phyloP scores from a whole-genome alignment of 2,797 vertebrate species.

The Sus cebifrons region DNA sequence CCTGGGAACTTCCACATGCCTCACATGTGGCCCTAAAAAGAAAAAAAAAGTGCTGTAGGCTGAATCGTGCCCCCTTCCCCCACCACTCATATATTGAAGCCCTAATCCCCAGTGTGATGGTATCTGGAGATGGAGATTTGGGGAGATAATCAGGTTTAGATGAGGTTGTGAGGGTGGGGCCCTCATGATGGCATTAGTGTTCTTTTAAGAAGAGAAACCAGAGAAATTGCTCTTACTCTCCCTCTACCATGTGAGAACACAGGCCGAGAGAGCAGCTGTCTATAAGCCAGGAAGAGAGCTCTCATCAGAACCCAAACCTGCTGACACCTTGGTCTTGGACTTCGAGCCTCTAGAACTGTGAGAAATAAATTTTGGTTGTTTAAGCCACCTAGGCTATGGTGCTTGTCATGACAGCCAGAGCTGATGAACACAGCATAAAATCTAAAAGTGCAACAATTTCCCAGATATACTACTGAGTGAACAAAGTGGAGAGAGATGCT shows the following conservation, averaged over 20 bases:
- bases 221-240: not conserved
- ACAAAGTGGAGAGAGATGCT: not conserved
- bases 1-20: too few species aligned
- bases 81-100: not conserved
- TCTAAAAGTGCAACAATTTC: not conserved
- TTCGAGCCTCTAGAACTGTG: not conserved
- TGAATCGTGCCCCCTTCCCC: not conserved
- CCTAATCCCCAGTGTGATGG: not conserved
- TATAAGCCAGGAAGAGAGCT: not conserved
- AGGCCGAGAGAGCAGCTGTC: not conserved
- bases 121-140: not conserved
- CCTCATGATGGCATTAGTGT: not conserved
- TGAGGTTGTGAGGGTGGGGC: not conserved
- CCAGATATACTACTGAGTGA: not conserved
- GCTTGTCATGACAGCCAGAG: not conserved
- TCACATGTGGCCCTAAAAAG: not conserved
- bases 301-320: not conserved
- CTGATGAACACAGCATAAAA: not conserved
- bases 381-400: not conserved
- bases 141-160: not conserved
- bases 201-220: not conserved
- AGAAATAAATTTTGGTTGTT: not conserved
- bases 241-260: not conserved
- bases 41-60: not conserved
- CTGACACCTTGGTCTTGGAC: not conserved